Base-by-base conservation (phyloP, 2,113 vertebrate species). In the Phylloscopus trochilus region DNA sequence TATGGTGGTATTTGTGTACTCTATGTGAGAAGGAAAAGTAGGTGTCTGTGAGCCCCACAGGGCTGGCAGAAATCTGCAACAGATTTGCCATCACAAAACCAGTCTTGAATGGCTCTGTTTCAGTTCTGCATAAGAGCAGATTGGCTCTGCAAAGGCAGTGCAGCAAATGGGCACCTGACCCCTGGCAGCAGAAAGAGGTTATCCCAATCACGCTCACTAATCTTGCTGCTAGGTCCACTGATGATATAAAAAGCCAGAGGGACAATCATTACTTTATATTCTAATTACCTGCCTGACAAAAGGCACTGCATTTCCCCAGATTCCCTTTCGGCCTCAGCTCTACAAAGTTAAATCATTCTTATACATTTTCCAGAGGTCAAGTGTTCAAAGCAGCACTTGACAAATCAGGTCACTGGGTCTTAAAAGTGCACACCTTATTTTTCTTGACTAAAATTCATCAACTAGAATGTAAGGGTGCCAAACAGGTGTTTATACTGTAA, bases 261-360 rank as follows among this genome's bases (percentile, higher is more conserved):
- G 63, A 80, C 13, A 69, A 82, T 72, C 18, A 9, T 55, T 47
- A 49, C 47, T 89, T 68, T 78, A 91, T 39, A 81, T 56, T 84
- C 73, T 78, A 91, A 94, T 89, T 95, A 79, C 66, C 66, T 79
- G 77, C 81, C 43, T 49, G 83, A 69, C 69, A 92, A 82, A 95
- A 69, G 77, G 10, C 69, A 84, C 74, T 46, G 55, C 15, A 24
- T 92, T 91, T 91, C 23, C 87, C 23, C 15, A 46, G 46, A 89
- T 89, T 89, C 89, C 64, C 91, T 46, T 30, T 51, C 21, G 12
- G 64, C 15, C 19, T 79, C 63, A 77, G 53, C 26, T 96, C 72
- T 62, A 51, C 31, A 30, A 69, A 77, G 70, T 86, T 56, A 92
- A 88, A 62, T 69, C 7, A 62, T 83, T 89, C 74, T 89, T 89